These are phyloP conservation scores for Thereva unica DNA, from an alignment of 2,888 invertebrate genomes.

Conservation along the genomic window DNA sequence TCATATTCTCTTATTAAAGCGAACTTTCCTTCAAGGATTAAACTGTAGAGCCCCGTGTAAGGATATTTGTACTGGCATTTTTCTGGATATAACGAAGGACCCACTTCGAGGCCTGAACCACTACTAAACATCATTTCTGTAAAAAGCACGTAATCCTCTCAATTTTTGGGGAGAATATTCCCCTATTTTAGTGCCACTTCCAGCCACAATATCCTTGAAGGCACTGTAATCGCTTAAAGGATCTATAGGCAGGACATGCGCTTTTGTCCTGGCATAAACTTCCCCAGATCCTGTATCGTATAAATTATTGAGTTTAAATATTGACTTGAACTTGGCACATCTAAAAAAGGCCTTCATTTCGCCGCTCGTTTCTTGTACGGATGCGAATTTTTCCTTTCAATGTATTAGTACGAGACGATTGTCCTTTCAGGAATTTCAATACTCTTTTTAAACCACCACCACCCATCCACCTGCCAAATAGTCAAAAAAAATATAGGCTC, in stretches of 20 bases:
- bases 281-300: slow-evolving; percentile 22
- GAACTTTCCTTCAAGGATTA: too few species aligned
- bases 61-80: too few species aligned
- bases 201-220: slow-evolving; percentile 1
- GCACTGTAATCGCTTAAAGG: neutral
- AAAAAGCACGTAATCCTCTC: neutral
- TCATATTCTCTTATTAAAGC: too few species aligned
- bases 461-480: too few species aligned
- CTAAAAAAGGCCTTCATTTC: slow-evolving; percentile 20
- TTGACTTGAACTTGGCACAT: slow-evolving; percentile 43
- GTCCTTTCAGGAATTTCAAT: neutral
- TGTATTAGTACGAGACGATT: neutral
- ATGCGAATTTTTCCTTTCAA: slow-evolving; percentile 19
- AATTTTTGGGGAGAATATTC: neutral
- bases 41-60: too few species aligned
- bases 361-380: neutral
- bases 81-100: too few species aligned
- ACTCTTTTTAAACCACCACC: too few species aligned
- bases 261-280: neutral
- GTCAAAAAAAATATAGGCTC: too few species aligned
- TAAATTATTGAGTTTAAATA: slow-evolving; percentile 43
- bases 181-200: neutral
- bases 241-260: slow-evolving; percentile 1
- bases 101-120: too few species aligned
- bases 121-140: too few species aligned